Base-by-base conservation (phyloP, 1,140 invertebrate genomes). In the Pseudomyrmex sp. region DNA sequence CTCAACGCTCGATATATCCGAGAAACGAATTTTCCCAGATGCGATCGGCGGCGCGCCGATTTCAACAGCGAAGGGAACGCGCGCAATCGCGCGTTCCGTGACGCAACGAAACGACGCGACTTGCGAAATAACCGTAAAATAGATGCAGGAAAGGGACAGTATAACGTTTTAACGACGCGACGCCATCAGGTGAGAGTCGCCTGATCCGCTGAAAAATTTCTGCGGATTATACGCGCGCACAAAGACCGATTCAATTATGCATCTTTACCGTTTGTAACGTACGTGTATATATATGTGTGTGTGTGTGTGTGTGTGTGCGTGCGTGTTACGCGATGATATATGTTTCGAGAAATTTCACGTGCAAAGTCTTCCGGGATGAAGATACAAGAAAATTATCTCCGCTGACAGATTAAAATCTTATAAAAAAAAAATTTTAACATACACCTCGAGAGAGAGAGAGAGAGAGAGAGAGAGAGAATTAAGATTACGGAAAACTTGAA, bases 1-100 rank as follows among this genome's bases (percentile, higher is more conserved):
- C 15, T 65, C n/a, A 1, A 8, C 44, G 13, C 48, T 12, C 50
- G 50, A 20, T 35, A 66, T 61, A 23, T 63, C 56, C 65, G 65
- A 86, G 62, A 83, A 83, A 82, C 48, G 75, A 76, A 72, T 87
- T 66, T 75, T 26, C 84, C 70, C 68, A 54, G 84, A 82, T 73
- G 76, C 54, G 59, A 54, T 44, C 56, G 54, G 46, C 70, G 66
- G 46, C n/a, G 23, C 18, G 8, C 18, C 18, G 48, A 54, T 75
- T 75, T 75, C 85, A 73, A 75, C 65, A 58, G 75, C 63, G 35
- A 69, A 66, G 75, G 65, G 35, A 69, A 58, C 85, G 70, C 70
- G 15, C 54, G 18, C 66, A 46, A 59, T 20, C 72, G 54, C 63
- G 23, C 7, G 18, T 18, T 35, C 13, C 15, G 13, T 83, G 70